These are phyloP conservation scores for Atrichornis clamosus DNA, from an alignment of 2,113 vertebrate genomes.

Conservation along the genomic window DNA sequence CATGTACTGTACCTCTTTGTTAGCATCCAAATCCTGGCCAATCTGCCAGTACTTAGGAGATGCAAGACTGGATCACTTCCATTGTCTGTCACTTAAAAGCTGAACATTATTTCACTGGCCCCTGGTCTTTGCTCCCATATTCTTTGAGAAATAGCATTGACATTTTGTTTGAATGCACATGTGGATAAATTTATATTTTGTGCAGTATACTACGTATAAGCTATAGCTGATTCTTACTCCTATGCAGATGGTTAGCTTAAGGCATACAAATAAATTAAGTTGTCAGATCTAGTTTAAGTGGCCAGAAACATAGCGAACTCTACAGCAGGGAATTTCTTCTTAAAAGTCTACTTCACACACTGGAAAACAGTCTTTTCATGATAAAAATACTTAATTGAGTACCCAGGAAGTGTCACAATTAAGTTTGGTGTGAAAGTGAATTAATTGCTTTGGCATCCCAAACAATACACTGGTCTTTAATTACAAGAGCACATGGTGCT, in stretches of 20 bases:
- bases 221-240: not conserved
- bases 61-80: slow-evolving; percentile 31
- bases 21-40: slow-evolving; percentile 3
- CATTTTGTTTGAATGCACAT: not conserved
- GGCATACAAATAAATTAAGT: not conserved
- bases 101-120: slow-evolving; percentile 4
- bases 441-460: not conserved
- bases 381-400: not conserved
- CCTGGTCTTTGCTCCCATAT: not conserved
- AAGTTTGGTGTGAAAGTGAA: not conserved
- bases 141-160: not conserved
- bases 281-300: not conserved
- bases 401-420: not conserved
- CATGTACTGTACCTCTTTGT: slow-evolving; percentile 14
- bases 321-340: not conserved
- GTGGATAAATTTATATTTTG: not conserved
- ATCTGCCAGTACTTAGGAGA: slow-evolving; percentile 19
- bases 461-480: not conserved
- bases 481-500: not conserved
- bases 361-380: not conserved
- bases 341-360: not conserved
- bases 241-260: not conserved
- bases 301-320: not conserved
- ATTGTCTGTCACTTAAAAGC: slow-evolving; percentile 38
- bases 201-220: not conserved